These are phyloP conservation scores for Phalacrocorax carbo DNA, from an alignment of 2,113 vertebrate species.

Conservation along the genomic window DNA sequence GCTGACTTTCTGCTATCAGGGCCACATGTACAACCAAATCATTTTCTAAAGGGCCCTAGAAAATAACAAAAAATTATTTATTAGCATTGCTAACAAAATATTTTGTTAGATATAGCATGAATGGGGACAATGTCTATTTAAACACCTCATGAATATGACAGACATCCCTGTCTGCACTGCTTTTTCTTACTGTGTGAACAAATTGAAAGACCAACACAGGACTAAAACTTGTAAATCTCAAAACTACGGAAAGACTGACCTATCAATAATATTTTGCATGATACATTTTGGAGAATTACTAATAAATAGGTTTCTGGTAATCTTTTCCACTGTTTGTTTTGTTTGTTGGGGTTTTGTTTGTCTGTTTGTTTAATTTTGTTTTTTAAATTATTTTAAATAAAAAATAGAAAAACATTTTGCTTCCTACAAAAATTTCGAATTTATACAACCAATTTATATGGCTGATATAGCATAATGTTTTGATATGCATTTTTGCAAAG, in stretches of 20 bases:
- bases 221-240: conserved; percentile 25
- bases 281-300: not conserved
- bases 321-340: not conserved
- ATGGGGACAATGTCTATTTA: not conserved
- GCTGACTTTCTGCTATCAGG: conserved; percentile 95
- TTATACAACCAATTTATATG: not conserved
- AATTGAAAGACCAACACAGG: not conserved
- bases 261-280: conserved; percentile 28
- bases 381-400: conserved; percentile 1
- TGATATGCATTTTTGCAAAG: not conserved
- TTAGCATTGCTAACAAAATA: not conserved
- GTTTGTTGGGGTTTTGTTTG: not conserved
- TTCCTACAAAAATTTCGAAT: not conserved
- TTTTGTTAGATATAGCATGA: not conserved
- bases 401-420: not conserved
- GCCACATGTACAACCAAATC: conserved; percentile 92
- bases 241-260: not conserved
- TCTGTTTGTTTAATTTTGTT: not conserved
- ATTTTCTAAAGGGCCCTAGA: conserved; percentile 93
- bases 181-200: not conserved
- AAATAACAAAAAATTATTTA: conserved; percentile 11
- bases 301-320: not conserved
- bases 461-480: not conserved
- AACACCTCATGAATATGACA: conserved; percentile 13
- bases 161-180: not conserved